Evolutionary conservation across 2,113 vertebrate genomes (phyloP), one percentile per base, ranked within the genome.

Genomic region (Sterrhoptilus dennistouni): DNA sequence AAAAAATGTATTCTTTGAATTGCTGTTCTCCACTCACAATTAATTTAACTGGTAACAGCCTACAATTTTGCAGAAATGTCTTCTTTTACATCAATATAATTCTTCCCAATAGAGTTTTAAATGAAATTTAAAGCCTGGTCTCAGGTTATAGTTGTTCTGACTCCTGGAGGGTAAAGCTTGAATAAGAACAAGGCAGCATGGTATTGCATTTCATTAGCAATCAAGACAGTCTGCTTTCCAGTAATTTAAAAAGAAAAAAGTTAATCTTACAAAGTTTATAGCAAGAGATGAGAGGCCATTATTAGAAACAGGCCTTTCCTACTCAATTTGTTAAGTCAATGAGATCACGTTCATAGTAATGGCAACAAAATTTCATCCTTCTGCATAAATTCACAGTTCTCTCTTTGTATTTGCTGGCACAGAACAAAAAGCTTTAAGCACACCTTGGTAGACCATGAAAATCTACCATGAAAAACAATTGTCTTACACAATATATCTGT

Each of bases 101-200:
- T 95, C 93, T 75, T 60, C 87, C 83, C 93, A 92, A 66, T 47
- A 86, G 90, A 79, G 66, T 82, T 95, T 95, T 96, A 95, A 95
- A 96, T 89, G 57, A 95, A 96, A 93, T 97, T 92, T 91, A 96
- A 97, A 97, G 93, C 56, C 50, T 89, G 72, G 75, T 93, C 90
- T 96, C 85, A 85, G 89, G 83, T 96, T 89, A 94, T 45, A 93
- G 69, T 16, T 89, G 50, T 60, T 50, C 56, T 89, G 66, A 69
- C 61, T 97, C 90, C 83, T 87, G 85, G 85, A 91, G 93, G 83
- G 88, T 78, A 89, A 83, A 90, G 93, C 63, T 40, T 85, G 63
- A 91, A 91, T 94, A 97, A 96, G 97, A 97, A 92, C 84, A 87
- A 96, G 86, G 88, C 81, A 93, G 91, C 42, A 54, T 33, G 35